Conservation (phyloP, 2,113 vertebrate species). For the Scartelaos histophorus region DNA sequence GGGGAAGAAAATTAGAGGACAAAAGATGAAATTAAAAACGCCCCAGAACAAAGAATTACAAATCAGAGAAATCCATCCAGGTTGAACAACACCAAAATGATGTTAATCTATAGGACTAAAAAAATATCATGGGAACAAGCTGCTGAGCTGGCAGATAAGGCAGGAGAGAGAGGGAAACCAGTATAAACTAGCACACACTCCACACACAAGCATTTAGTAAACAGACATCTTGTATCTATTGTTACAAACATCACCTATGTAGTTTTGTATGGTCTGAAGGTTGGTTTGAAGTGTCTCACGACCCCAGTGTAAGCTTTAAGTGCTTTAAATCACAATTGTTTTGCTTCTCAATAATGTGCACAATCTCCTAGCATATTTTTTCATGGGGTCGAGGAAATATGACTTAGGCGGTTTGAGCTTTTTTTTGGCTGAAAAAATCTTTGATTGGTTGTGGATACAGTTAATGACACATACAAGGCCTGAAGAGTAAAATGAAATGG, state of each 20-base stretch:
- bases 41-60: slow-evolving; percentile 19
- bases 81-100: slow-evolving; percentile 41
- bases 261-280: neutral
- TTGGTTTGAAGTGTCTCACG: neutral
- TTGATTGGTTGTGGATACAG: too few relatives aligned
- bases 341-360: too few relatives aligned
- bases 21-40: slow-evolving; percentile 40
- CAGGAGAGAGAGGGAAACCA: neutral
- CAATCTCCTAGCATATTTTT: too few relatives aligned
- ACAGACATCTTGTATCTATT: neutral
- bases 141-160: slow-evolving; percentile 9
- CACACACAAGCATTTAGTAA: neutral
- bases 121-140: slow-evolving; percentile 31
- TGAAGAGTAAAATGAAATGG: too few relatives aligned
- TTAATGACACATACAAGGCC: too few relatives aligned
- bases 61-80: slow-evolving; percentile 9
- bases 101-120: slow-evolving; percentile 24
- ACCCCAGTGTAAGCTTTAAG: too few relatives aligned
- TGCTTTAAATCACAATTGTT: too few relatives aligned
- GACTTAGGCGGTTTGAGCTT: too few relatives aligned
- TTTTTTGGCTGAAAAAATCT: too few relatives aligned
- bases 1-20: slow-evolving; percentile 41
- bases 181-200: neutral
- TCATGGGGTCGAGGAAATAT: too few relatives aligned
- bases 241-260: neutral